These are phyloP conservation scores for Hylaeus volcanicus DNA, from an alignment of 1,140 invertebrate genomes.

Conservation along the genomic window DNA sequence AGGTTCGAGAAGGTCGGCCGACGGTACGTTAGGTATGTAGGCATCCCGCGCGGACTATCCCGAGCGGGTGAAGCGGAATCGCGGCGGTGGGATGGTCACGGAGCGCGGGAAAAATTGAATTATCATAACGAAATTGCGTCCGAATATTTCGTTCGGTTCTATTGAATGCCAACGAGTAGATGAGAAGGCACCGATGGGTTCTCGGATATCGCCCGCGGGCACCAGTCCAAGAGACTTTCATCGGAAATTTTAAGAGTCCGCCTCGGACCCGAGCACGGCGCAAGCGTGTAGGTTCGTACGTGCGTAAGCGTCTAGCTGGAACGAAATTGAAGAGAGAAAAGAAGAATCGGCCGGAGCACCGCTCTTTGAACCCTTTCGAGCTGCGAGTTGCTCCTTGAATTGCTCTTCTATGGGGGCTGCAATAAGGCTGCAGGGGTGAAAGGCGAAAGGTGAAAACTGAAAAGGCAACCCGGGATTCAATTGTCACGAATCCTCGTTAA, in stretches of 20 bases:
- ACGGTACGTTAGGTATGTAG: slow-evolving; percentile 56
- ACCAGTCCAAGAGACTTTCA: slow-evolving; percentile 14
- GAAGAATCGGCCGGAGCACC: slow-evolving; percentile 25
- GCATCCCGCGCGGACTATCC: slow-evolving; percentile 15
- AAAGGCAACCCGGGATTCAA: slow-evolving; percentile 34
- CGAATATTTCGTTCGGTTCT: slow-evolving; percentile 66
- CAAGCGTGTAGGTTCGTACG: slow-evolving; percentile 25
- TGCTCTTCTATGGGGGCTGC: neutral
- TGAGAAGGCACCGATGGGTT: slow-evolving; percentile 63
- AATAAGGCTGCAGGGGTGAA: slow-evolving; percentile 12
- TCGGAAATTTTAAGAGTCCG: slow-evolving; percentile 63
- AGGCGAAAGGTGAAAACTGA: slow-evolving; percentile 23
- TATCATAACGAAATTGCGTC: slow-evolving; percentile 71
- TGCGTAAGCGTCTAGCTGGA: slow-evolving; percentile 31
- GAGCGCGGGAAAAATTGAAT: slow-evolving; percentile 65
- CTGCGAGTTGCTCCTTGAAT: slow-evolving; percentile 19
- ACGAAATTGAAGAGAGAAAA: slow-evolving; percentile 29
- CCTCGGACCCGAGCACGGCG: neutral
- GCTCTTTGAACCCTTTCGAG: slow-evolving; percentile 47
- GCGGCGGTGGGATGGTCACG: slow-evolving; percentile 4
- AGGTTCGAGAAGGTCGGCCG: slow-evolving; percentile 25
- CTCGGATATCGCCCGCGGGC: slow-evolving; percentile 61
- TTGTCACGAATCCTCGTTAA: slow-evolving; percentile 33
- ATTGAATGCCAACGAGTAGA: slow-evolving; percentile 67
- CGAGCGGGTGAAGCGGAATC: slow-evolving; percentile 19